These are phyloP conservation scores for Pseudochirops cupreus DNA, from an alignment of 2,797 vertebrate species.

Conservation along the genomic window DNA sequence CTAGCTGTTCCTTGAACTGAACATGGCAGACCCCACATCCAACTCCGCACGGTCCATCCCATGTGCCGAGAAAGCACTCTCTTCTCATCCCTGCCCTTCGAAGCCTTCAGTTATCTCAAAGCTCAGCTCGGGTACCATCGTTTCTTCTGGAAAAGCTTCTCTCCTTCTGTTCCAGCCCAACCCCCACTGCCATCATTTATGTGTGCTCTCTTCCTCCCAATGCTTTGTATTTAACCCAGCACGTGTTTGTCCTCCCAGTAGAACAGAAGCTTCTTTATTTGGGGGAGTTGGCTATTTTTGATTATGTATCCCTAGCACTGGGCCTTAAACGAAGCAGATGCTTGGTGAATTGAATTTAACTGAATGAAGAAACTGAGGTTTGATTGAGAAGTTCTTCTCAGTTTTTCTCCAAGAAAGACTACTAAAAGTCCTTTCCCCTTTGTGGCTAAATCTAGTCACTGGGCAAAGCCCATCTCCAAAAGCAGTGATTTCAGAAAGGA, in stretches of 20 bases:
- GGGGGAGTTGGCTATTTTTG: neutral
- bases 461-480: constrained; percentile 55
- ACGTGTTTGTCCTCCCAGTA: neutral
- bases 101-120: neutral
- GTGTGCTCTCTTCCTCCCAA: neutral
- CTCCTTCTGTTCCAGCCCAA: neutral
- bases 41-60: rapidly evolving
- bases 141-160: neutral
- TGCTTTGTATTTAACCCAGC: neutral
- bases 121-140: neutral
- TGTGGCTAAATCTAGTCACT: constrained; percentile 55
- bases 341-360: neutral
- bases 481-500: constrained; percentile 60
- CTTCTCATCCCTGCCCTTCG: neutral
- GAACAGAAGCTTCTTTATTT: neutral
- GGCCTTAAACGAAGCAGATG: neutral
- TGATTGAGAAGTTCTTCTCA: constrained; percentile 42
- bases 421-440: constrained; percentile 48
- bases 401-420: constrained; percentile 51
- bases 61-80: neutral
- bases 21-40: neutral
- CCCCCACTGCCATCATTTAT: neutral
- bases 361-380: neutral
- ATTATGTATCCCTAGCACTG: neutral
- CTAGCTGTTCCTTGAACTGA: neutral